Evolutionary conservation across 30 jellyfish, hydroid and myxozoan species (phyloP), one percentile per base, ranked within the genome.

Genomic region (Hydractinia echinata): DNA sequence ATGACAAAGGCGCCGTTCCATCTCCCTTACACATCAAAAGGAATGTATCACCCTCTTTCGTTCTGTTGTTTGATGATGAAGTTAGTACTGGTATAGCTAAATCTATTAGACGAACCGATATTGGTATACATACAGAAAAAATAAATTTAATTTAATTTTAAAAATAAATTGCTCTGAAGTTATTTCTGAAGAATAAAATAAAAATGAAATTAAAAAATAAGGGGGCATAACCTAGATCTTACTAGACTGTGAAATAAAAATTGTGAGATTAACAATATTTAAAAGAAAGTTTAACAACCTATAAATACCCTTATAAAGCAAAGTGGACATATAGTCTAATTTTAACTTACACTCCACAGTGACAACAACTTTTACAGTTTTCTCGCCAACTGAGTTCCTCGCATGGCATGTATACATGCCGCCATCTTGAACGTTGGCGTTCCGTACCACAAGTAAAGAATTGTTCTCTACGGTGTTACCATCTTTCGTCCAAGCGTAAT

Each of bases 1-100:
- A 74, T 4, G 61, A 4, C 30, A 74, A 21, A 10, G 83, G 83
- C 10, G 67, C 49, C 10, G 83, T 74, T 30, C 83, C 83, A 18
- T 52, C 54, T 4, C 69, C 61, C 51, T 48, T 48, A 10, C 83
- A 74, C 15, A 49, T n/a, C 83, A 74, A 49, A 49, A 58, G 51
- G 21, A 74, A 11, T 50, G 83, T 48, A 50, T 74, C 83, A 11
- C 83, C 83, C 20, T 74, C 83, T 4, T 50, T 74, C 39, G 70
- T 74, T 51, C 39, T 74, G 68, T 74, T 74, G 58, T 53, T 30
- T n/a, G 83, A 52, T 49, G 83, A 48, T 0, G 67, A 48, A 3
- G 13, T 49, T 4, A 74, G 50, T 48, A 44, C 3, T 9, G 67
- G 67, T 49, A 44, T 54, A 19, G 70, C 62, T 4, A 74, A 68